A percentile compares a stretch with the other conserved stretches of the same genome.
phyloP scores from a whole-genome alignment of 23 tunicate genomes.

The Halocynthia aurantium region DNA sequence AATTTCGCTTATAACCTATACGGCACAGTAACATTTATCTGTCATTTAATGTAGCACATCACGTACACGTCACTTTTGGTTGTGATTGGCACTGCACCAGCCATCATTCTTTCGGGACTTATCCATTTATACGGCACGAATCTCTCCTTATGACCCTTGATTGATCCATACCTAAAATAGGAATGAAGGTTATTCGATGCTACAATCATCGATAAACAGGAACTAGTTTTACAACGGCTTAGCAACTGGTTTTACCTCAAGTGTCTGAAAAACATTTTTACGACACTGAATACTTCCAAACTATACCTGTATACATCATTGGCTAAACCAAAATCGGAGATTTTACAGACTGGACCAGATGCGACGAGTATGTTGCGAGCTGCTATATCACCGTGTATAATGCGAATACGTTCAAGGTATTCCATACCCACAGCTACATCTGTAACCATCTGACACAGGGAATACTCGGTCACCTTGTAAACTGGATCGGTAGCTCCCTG shows the following conservation, averaged over 20 bases:
- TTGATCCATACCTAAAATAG: constrained; percentile 52
- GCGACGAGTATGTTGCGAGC: constrained; percentile 78
- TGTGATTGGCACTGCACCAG: constrained; percentile 73
- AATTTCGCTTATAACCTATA: not conserved
- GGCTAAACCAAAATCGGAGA: constrained; percentile 77
- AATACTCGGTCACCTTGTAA: constrained; percentile 52
- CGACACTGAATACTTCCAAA: too few relatives aligned
- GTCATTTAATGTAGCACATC: not conserved
- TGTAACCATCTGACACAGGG: constrained; percentile 39
- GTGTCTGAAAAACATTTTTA: too few relatives aligned
- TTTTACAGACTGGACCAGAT: constrained; percentile 47
- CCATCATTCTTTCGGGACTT: constrained; percentile 90
- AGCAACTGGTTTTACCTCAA: too few relatives aligned
- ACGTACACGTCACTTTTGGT: constrained; percentile 93
- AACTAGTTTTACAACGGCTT: too few relatives aligned
- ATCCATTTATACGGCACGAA: constrained; percentile 83
- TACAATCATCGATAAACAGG: too few relatives aligned
- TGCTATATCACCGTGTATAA: constrained; percentile 79
- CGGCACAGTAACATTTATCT: not conserved
- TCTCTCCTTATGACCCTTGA: constrained; percentile 61
- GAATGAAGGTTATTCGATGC: too few relatives aligned
- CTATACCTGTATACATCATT: constrained; percentile 69
- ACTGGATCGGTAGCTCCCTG: constrained; percentile 42
- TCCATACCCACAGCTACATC: constrained; percentile 73
- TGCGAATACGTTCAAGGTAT: constrained; percentile 36